Percentiles rank a stretch among this genome's conserved stretches.
Conservation (phyloP, 2,888 invertebrate genomes). For the Carcina quercana region DNA sequence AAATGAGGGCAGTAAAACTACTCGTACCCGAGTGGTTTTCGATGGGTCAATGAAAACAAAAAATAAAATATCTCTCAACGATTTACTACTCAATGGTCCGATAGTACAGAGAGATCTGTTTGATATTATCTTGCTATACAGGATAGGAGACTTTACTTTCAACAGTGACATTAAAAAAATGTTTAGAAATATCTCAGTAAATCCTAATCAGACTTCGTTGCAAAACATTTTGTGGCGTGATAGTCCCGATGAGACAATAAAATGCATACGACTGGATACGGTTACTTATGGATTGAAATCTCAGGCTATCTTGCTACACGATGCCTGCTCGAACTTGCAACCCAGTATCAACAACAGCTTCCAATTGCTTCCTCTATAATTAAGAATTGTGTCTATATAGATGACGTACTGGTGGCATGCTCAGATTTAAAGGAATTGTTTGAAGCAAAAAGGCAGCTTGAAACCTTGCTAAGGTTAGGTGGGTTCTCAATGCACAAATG, state of each 20-base stretch:
- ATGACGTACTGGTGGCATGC: slow-evolving; percentile 8
- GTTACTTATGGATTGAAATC: slow-evolving; percentile 7
- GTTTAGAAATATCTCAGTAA: slow-evolving; percentile 10
- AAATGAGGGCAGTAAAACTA: slow-evolving; percentile 10
- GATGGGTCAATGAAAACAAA: slow-evolving; percentile 11
- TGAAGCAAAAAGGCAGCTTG: background rate
- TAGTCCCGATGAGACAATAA: slow-evolving; percentile 6
- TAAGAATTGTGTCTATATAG: slow-evolving; percentile 10
- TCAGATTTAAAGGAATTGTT: background rate
- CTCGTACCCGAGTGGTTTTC: slow-evolving; percentile 9
- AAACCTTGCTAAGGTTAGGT: background rate
- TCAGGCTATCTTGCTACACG: slow-evolving; percentile 11
- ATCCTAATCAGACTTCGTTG: slow-evolving; percentile 6
- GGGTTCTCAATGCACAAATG: slow-evolving; percentile 5
- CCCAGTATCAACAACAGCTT: slow-evolving; percentile 1
- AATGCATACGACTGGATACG: background rate
- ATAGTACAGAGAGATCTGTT: slow-evolving; percentile 11
- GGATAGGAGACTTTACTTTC: slow-evolving; percentile 6
- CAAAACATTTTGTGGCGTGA: slow-evolving; percentile 14
- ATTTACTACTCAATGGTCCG: slow-evolving; percentile 12
- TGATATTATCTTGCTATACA: slow-evolving; percentile 12
- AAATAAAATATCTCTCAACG: slow-evolving; percentile 12
- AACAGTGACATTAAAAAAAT: slow-evolving; percentile 8
- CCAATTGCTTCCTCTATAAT: slow-evolving; percentile 8
- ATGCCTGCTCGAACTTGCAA: slow-evolving; percentile 9